phyloP scores from a whole-genome alignment of 2,888 invertebrate genomes.

The Metopia argyrocephala region DNA sequence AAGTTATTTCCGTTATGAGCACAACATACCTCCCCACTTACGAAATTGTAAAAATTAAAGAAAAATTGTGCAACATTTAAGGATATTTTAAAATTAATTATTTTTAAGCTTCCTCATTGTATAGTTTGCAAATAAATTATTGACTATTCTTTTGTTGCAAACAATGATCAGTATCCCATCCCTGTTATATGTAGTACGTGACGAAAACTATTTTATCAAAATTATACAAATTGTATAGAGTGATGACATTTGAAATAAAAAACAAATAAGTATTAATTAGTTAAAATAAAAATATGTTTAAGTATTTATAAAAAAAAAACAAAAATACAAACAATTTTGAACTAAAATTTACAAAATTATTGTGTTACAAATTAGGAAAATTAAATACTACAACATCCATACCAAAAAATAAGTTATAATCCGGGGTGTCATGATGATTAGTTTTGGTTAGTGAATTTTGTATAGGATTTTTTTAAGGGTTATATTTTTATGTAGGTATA shows the following conservation, averaged over 20 bases:
- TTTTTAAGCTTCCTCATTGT: neutral
- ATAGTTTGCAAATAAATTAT: neutral
- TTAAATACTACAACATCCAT: conserved; percentile 65
- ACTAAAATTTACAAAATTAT: no score
- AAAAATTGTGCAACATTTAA: no score
- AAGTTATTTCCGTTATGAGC: no score
- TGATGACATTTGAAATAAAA: neutral
- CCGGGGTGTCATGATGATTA: conserved; percentile 71
- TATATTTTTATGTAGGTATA: neutral
- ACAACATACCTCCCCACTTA: no score
- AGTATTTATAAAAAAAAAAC: neutral
- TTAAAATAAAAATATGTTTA: neutral
- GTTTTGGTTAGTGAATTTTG: conserved; percentile 1
- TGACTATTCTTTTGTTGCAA: neutral
- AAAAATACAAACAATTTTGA: neutral
- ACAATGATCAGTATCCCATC: conserved; percentile 15
- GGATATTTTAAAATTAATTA: no score
- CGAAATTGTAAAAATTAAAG: no score
- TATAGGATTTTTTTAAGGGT: neutral
- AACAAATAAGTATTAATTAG: neutral
- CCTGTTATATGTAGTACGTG: conserved; percentile 25
- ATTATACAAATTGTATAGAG: neutral
- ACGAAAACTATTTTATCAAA: neutral
- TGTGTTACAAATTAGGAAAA: neutral
- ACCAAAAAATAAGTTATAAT: conserved; percentile 75